phyloP scores from a whole-genome alignment of 2,113 vertebrate genomes.

The Caloenas nicobarica region DNA sequence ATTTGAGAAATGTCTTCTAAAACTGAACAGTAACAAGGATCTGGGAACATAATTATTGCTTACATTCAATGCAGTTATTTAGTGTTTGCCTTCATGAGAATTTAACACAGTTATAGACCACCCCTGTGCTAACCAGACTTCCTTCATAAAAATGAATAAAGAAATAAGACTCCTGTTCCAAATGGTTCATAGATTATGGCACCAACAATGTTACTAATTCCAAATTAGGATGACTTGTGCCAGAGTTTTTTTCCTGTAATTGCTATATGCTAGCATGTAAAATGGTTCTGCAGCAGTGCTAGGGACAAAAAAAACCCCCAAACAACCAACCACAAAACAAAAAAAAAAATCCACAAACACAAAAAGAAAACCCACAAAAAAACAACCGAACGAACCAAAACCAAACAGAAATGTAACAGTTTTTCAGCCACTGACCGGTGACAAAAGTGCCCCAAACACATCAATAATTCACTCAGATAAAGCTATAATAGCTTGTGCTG shows the following conservation, averaged over 20 bases:
- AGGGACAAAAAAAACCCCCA: not conserved
- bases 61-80: not conserved
- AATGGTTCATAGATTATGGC: not conserved
- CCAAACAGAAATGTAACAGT: not conserved
- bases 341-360: too few relatives aligned
- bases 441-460: not conserved
- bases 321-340: too few relatives aligned
- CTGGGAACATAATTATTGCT: not conserved
- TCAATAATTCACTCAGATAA: not conserved
- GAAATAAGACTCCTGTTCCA: not conserved
- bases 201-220: not conserved
- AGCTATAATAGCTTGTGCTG: not conserved
- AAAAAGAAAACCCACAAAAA: too few relatives aligned
- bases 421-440: not conserved
- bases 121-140: not conserved
- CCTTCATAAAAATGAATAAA: not conserved
- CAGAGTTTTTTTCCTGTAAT: not conserved
- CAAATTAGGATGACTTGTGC: not conserved
- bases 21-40: not conserved
- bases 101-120: not conserved
- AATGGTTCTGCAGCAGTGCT: not conserved
- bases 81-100: not conserved
- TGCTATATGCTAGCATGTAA: not conserved
- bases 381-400: too few relatives aligned
- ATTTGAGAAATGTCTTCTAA: not conserved